Base-by-base conservation (phyloP, 2,113 vertebrate genomes). In the Etia nguti region DNA sequence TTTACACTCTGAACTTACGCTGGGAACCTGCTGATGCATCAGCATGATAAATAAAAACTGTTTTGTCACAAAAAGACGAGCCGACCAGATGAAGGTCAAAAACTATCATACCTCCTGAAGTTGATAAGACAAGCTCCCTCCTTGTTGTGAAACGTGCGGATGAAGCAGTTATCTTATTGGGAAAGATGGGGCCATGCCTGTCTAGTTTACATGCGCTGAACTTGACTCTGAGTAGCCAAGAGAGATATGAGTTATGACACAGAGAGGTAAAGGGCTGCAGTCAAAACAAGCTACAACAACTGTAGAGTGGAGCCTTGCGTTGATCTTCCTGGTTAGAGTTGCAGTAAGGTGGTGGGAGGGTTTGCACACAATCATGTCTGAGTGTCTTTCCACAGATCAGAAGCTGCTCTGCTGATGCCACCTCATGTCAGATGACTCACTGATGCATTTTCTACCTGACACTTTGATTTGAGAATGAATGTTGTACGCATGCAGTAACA, bases 281-380 rank as follows among this genome's bases (percentile, higher is more conserved):
- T 89, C 91, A 93, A 86, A 95, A 95, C 84, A 93, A 89, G 77
- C 91, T 91, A 68, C 92, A 92, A 79, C 84, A 85, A 55, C 89
- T 89, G 83, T 15, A 50, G 7, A 86, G 60, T 46, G 84, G 60
- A 77, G 79, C 73, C 46, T 41, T n/a, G 56, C 86, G 85, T 80
- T 90, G 57, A 60, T 87, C 84, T 82, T 88, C 57, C 82, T 89
- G 86, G 73, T 83, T 22, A 81, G 79, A 82, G 18, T 80, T 60
- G 54, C 36, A 81, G 60, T 34, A 54, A 36, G 20, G 38, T 41
- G 68, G 50, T 85, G 85, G 84, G 65, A 90, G 87, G 75, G 22
- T 56, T 81, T 80, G 26, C 24, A 79, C 56, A 84, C 38, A 68
- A 3, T 79, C 55, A 34, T 3, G 36, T 84, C 62, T 84, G 70